phyloP scores from a whole-genome alignment of 2,888 invertebrate species.

The Zele albiditarsus region DNA sequence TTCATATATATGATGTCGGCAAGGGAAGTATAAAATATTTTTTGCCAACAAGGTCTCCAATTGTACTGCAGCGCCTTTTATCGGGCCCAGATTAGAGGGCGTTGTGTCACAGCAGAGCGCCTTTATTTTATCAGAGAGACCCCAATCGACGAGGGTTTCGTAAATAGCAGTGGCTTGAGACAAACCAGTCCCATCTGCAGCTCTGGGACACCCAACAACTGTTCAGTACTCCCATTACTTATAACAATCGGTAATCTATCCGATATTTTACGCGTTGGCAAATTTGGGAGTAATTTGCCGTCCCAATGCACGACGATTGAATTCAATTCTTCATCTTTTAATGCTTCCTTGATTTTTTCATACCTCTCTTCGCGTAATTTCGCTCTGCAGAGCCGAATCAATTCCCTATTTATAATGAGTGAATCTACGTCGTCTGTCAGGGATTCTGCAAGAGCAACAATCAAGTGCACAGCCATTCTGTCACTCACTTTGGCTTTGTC shows the following conservation, averaged over 20 bases:
- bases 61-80: conserved; percentile 54
- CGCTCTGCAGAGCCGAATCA: conserved; percentile 48
- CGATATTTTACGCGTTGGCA: conserved; percentile 46
- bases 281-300: conserved; percentile 52
- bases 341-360: conserved; percentile 42
- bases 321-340: conserved; percentile 41
- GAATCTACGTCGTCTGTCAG: conserved; percentile 38
- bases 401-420: conserved; percentile 46
- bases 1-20: conserved; percentile 56
- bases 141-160: conserved; percentile 50
- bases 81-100: conserved; percentile 53
- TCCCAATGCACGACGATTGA: conserved; percentile 53
- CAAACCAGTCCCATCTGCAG: conserved; percentile 45
- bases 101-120: conserved; percentile 57
- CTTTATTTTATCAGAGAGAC: conserved; percentile 49
- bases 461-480: conserved; percentile 50
- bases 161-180: conserved; percentile 46
- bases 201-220: conserved; percentile 53
- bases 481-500: conserved; percentile 50
- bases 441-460: conserved; percentile 46
- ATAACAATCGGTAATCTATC: conserved; percentile 56
- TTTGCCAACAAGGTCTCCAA: conserved; percentile 53
- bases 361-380: conserved; percentile 42
- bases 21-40: conserved; percentile 50
- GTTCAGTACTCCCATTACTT: conserved; percentile 49